phyloP scores from a whole-genome alignment of 2,888 invertebrate genomes.

The Megastigmus dorsalis region DNA sequence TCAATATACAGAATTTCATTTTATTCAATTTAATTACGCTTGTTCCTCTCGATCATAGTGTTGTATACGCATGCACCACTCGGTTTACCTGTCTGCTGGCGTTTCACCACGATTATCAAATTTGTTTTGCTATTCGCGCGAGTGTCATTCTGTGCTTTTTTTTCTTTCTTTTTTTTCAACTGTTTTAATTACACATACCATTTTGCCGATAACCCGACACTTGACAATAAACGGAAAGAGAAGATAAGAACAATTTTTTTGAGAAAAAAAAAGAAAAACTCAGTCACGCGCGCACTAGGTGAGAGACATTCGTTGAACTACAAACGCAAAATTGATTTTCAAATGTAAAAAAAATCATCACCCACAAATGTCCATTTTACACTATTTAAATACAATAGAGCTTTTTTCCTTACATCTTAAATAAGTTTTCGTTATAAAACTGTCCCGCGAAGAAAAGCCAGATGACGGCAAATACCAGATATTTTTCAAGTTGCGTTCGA shows the following conservation, averaged over 20 bases:
- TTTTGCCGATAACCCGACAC: conserved; percentile 43
- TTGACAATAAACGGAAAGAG: conserved; percentile 55
- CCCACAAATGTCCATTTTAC: conserved; percentile 74
- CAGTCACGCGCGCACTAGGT: conserved; percentile 73
- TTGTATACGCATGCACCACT: conserved; percentile 35
- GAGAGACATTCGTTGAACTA: conserved; percentile 74
- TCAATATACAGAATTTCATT: conserved; percentile 9
- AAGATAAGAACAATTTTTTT: conserved; percentile 53
- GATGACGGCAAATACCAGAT: conserved; percentile 70
- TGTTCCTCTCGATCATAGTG: conserved; percentile 1
- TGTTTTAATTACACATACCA: conserved; percentile 54
- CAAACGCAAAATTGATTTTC: conserved; percentile 73
- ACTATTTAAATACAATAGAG: conserved; percentile 75
- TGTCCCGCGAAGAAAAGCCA: conserved; percentile 71
- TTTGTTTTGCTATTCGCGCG: conserved; percentile 47
- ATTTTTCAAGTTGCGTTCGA: conserved; percentile 57
- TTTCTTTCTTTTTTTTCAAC: conserved; percentile 43
- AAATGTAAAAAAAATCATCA: conserved; percentile 72
- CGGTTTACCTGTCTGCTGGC: conserved; percentile 33
- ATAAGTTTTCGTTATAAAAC: conserved; percentile 73
- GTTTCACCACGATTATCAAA: conserved; percentile 39
- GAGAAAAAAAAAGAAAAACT: conserved; percentile 65
- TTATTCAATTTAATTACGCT: conserved; percentile 7
- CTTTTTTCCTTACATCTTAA: conserved; percentile 72
- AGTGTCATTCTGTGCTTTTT: conserved; percentile 42